Percentiles rank a stretch among this genome's conserved stretches.
Evolutionary conservation across 2,888 invertebrate species (phyloP).

Genomic region (Caenorhabditis becei): DNA sequence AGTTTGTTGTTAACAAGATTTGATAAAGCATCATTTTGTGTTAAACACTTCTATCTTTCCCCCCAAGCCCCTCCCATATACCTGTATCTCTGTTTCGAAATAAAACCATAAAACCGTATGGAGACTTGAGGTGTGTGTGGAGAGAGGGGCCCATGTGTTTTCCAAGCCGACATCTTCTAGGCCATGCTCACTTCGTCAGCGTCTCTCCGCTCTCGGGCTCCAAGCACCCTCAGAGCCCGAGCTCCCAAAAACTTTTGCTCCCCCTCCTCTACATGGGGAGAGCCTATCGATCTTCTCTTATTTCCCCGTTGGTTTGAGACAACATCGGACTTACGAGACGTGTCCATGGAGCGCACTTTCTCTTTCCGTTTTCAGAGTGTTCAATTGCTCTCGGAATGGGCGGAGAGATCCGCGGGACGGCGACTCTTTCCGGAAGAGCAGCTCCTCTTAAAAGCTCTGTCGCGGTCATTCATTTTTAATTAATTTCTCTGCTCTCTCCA

Average conservation of each 20-base stretch:
- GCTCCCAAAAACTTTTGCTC: constrained; percentile 48
- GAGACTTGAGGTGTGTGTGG: not conserved
- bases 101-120: constrained; percentile 35
- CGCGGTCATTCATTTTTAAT: constrained; percentile 41
- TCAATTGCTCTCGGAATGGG: constrained; percentile 3
- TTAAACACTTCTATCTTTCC: constrained; percentile 36
- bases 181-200: constrained; percentile 15
- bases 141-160: constrained; percentile 1
- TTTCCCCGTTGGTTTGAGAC: constrained; percentile 1
- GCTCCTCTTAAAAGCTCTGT: constrained; percentile 14
- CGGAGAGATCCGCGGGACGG: not conserved
- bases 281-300: constrained; percentile 27
- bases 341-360: constrained; percentile 1
- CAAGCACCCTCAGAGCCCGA: not conserved
- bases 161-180: not conserved
- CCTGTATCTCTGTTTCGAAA: constrained; percentile 53
- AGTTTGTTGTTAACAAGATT: constrained; percentile 66
- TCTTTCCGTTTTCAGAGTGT: not conserved
- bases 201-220: constrained; percentile 4
- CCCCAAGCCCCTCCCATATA: constrained; percentile 1
- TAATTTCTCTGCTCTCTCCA: constrained; percentile 47
- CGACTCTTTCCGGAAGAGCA: not conserved
- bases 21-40: constrained; percentile 67
- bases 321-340: not conserved
- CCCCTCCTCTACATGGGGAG: not conserved